Conservation (phyloP, 2,888 invertebrate genomes). For the Zele albiditarsus region DNA sequence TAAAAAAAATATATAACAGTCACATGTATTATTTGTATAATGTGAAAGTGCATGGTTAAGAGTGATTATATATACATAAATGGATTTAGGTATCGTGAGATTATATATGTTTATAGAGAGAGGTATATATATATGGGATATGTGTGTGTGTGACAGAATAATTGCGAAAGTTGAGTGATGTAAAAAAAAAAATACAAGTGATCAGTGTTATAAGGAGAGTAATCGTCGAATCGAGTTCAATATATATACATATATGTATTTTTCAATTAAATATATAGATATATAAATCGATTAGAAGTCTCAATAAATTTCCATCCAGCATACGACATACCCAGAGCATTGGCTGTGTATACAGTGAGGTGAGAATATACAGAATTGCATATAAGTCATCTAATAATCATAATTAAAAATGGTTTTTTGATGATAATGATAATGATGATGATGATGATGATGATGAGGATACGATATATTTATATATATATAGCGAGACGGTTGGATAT, state of each 20-base stretch:
- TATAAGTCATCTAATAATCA: conserved; percentile 46
- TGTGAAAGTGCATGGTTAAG: conserved; percentile 42
- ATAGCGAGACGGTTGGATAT: not conserved
- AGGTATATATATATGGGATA: conserved; percentile 45
- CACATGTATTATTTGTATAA: conserved; percentile 44
- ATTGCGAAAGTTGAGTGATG: not conserved
- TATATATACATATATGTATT: conserved; percentile 10
- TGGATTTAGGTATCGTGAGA: not conserved
- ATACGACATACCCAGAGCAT: conserved; percentile 73
- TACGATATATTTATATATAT: not conserved
- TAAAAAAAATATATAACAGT: not conserved
- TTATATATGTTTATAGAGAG: conserved; percentile 11
- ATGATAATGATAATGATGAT: conserved; percentile 25
- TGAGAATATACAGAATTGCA: conserved; percentile 58
- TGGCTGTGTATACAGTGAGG: conserved; percentile 67
- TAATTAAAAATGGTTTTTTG: conserved; percentile 33
- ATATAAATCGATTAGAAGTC: conserved; percentile 34
- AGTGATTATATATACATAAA: conserved; percentile 26
- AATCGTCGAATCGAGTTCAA: conserved; percentile 15
- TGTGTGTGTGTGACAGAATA: conserved; percentile 35
- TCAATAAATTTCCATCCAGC: conserved; percentile 69
- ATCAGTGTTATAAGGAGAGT: conserved; percentile 8
- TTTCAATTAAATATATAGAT: conserved; percentile 35
- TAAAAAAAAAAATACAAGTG: not conserved
- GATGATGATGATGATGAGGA: not conserved